Percentiles rank a stretch among this genome's conserved stretches.
These are phyloP conservation scores for Nasonovia ribisnigri DNA, from an alignment of 2,888 invertebrate genomes.

Conservation along the genomic window DNA sequence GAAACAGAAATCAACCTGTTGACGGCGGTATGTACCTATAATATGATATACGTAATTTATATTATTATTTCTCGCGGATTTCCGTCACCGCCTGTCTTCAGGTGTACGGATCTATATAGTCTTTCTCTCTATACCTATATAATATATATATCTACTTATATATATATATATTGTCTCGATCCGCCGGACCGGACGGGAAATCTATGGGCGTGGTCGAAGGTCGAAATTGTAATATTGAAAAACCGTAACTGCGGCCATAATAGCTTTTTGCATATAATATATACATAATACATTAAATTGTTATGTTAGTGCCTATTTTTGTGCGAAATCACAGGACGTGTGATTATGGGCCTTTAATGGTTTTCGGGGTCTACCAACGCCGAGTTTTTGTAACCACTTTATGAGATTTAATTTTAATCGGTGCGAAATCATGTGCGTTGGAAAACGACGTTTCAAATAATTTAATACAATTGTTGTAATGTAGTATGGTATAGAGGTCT, in stretches of 20 bases:
- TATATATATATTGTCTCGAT: neutral
- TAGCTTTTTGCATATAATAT: neutral
- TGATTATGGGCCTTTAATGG: neutral
- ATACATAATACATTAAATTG: neutral
- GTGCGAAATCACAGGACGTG: neutral
- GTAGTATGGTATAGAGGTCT: neutral
- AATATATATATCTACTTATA: no score
- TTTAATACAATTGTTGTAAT: neutral
- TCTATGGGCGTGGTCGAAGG: conserved; percentile 41
- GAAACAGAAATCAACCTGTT: neutral
- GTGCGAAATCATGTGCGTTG: neutral
- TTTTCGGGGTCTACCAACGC: neutral
- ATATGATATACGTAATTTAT: neutral
- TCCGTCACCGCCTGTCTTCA: neutral
- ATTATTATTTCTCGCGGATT: neutral
- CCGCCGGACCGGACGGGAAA: neutral
- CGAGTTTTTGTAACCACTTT: neutral
- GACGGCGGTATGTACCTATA: neutral
- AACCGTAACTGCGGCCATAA: neutral
- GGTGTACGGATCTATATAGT: neutral
- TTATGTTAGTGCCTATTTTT: neutral
- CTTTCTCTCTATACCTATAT: neutral
- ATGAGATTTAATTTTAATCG: neutral
- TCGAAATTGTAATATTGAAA: conserved; percentile 10
- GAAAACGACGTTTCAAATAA: neutral